These are phyloP conservation scores for Lepidochrysops patricia DNA, from an alignment of 2,888 invertebrate genomes.

Conservation along the genomic window DNA sequence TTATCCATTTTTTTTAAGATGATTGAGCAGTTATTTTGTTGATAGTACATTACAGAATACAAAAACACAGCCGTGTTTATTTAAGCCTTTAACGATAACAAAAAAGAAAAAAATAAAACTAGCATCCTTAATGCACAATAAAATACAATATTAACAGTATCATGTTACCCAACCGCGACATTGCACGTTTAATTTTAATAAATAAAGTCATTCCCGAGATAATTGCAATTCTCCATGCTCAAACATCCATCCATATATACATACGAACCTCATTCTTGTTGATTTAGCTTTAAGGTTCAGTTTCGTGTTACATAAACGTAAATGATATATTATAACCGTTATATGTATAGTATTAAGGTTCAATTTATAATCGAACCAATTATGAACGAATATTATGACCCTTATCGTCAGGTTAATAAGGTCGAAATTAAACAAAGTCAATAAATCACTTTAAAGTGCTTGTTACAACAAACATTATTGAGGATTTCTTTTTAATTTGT, in stretches of 20 bases:
- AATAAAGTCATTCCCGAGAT: conserved; percentile 46
- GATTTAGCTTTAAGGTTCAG: background rate
- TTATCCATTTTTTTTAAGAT: too few species aligned
- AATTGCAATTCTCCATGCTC: conserved; percentile 35
- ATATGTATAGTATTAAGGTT: background rate
- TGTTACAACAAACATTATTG: conserved; percentile 2
- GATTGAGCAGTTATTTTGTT: too few species aligned
- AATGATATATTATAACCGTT: background rate
- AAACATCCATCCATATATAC: conserved; percentile 27
- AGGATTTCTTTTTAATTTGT: conserved; percentile 1
- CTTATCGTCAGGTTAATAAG: conserved; percentile 10
- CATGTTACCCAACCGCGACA: conserved; percentile 32
- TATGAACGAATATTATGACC: conserved; percentile 16
- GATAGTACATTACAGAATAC: too few species aligned
- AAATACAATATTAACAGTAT: conserved; percentile 15
- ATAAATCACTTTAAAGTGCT: conserved; percentile 8
- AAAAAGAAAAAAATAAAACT: conserved; percentile 2
- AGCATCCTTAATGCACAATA: background rate
- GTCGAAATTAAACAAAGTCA: conserved; percentile 7
- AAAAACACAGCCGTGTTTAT: too few species aligned
- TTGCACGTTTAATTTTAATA: conserved; percentile 43
- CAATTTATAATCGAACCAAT: background rate
- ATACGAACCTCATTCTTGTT: conserved; percentile 1
- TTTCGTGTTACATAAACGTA: background rate
- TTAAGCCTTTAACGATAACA: too few species aligned